Conservation (phyloP, 1,140 invertebrate species). For the Ostrea edulis region DNA sequence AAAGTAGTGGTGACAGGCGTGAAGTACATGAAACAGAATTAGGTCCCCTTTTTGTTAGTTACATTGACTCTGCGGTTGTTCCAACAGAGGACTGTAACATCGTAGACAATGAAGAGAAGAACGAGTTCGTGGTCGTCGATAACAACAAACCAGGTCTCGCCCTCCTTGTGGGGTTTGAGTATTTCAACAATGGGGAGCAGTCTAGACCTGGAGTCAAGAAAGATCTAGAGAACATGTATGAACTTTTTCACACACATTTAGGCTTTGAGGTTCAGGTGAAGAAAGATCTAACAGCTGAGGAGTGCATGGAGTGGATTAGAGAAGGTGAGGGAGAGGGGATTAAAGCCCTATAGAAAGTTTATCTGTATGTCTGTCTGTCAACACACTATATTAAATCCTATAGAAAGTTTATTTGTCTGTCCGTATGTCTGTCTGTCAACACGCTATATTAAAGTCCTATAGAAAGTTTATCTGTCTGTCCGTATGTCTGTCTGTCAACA, state of each 20-base stretch:
- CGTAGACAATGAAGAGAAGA: background rate
- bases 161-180: background rate
- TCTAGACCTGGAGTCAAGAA: background rate
- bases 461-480: background rate
- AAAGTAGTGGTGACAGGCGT: background rate
- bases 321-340: background rate
- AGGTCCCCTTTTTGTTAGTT: background rate
- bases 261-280: background rate
- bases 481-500: too few species aligned
- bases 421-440: too few species aligned
- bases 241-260: background rate
- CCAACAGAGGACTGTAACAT: background rate
- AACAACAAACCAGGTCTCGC: background rate
- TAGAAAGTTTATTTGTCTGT: too few species aligned
- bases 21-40: background rate
- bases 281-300: background rate
- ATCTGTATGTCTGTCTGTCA: background rate
- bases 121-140: background rate
- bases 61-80: background rate
- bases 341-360: background rate
- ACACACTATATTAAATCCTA: too few species aligned
- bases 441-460: background rate
- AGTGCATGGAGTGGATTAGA: background rate
- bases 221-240: slow-evolving; percentile 24
- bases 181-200: background rate